Base-by-base conservation (phyloP, 2,113 vertebrate genomes). In the Menura novaehollandiae region DNA sequence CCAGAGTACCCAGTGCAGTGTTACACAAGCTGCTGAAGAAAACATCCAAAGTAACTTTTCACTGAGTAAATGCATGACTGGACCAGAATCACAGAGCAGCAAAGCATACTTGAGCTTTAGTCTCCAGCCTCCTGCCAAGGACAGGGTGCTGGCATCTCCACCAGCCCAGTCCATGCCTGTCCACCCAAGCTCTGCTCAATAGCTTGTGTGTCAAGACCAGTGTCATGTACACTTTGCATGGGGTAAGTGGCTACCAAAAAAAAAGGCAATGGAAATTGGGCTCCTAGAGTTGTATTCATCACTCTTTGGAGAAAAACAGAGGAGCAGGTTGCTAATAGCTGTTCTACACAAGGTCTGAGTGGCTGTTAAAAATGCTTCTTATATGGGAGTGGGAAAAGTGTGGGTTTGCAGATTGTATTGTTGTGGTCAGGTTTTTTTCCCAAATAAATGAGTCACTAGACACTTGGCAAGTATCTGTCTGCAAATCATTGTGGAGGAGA, bases 401-500 rank as follows among this genome's bases (percentile, higher is more conserved):
- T 96, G 85, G 84, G 66, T 91, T 92, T 94, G 49, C 80, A 92
- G 73, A 91, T 93, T 87, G n/a, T 35, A 84, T 92, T 97, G 85
- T 96, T 96, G 80, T 95, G 83, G 89, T 91, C 11, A 3, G 0
- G 13, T 84, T 89, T 83, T 83, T 80, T 88, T 55, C 91, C 88
- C 75, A 95, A 82, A 96, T 95, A 94, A 92, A 89, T 96, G 90
- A 95, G 71, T 97, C 93, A 89, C 60, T 91, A 93, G 80, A 75
- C 84, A 97, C 80, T 97, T 97, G 96, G 95, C 95, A 97, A 94
- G 86, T 85, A 85, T 76, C 77, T 93, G 63, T 85, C 83, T 96
- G 72, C 72, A 96, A 92, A 95, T 94, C 68, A 86, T 33, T 76
- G 74, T 41, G 58, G 85, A 80, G 63, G 27, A 95, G 80, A 85